Evolutionary conservation across 2,888 invertebrate species (phyloP).

Genomic region (Hesperia comma): DNA sequence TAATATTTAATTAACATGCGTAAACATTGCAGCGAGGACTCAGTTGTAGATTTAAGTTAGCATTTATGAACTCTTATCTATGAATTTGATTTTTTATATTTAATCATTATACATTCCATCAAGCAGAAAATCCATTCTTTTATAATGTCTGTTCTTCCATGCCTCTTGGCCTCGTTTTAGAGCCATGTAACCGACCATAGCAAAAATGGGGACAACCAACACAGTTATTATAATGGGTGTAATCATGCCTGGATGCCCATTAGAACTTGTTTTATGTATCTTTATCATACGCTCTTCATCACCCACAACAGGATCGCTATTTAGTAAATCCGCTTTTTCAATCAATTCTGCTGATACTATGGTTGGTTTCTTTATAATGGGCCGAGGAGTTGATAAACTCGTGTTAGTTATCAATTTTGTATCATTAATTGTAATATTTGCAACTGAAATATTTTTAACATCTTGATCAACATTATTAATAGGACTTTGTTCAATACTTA

Average conservation of each 20-base stretch:
- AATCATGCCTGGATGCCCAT: constrained; percentile 85
- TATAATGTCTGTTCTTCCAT: constrained; percentile 93
- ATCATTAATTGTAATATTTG: constrained; percentile 36
- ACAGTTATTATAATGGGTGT: constrained; percentile 90
- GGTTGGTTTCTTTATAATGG: constrained; percentile 58
- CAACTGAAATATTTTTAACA: constrained; percentile 27
- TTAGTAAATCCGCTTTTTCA: constrained; percentile 51
- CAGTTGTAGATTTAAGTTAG: not conserved
- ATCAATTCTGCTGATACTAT: constrained; percentile 61
- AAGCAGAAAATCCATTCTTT: constrained; percentile 93
- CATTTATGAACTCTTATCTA: not conserved
- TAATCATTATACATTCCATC: constrained; percentile 95
- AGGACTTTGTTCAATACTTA: constrained; percentile 36
- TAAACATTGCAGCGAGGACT: not conserved
- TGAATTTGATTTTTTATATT: constrained; percentile 24
- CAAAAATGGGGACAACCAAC: constrained; percentile 89
- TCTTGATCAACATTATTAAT: constrained; percentile 19
- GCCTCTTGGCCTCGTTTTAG: constrained; percentile 90
- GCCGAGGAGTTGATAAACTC: not conserved
- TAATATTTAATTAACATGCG: not conserved
- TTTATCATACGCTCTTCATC: constrained; percentile 42
- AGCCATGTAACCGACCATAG: constrained; percentile 86
- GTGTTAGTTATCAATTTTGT: constrained; percentile 36
- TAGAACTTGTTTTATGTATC: constrained; percentile 51
- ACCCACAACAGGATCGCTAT: constrained; percentile 39